phyloP scores from a whole-genome alignment of 2,888 invertebrate species.

The Volucella inflata region DNA sequence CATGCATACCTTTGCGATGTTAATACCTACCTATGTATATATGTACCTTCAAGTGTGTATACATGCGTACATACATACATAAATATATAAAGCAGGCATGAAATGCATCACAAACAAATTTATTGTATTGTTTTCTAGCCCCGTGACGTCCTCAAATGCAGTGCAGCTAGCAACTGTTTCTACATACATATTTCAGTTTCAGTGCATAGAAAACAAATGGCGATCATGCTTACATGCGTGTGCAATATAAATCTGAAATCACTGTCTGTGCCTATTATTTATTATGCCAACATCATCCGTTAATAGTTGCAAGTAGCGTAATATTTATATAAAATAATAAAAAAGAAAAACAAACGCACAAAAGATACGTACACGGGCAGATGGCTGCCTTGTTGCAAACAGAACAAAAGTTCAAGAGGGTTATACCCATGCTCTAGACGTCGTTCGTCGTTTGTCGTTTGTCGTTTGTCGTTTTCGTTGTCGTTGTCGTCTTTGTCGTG shows the following conservation, averaged over 20 bases:
- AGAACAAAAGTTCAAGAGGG: constrained; percentile 71
- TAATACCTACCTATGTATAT: too few relatives aligned
- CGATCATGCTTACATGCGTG: constrained; percentile 68
- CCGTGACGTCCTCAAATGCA: constrained; percentile 53
- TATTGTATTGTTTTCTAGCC: constrained; percentile 56
- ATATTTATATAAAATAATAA: constrained; percentile 63
- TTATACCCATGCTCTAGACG: constrained; percentile 46
- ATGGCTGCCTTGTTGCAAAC: constrained; percentile 61
- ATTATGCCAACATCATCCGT: constrained; percentile 73
- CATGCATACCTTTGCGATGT: too few relatives aligned
- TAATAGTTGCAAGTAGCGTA: constrained; percentile 71
- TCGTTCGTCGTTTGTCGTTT: background rate
- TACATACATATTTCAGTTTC: constrained; percentile 18
- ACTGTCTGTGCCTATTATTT: constrained; percentile 58
- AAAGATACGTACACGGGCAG: constrained; percentile 60
- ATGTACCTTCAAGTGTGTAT: too few relatives aligned
- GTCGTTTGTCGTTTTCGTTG: constrained; percentile 4
- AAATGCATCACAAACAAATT: constrained; percentile 61
- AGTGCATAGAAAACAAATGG: constrained; percentile 66
- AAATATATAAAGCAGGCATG: background rate
- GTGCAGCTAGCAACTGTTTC: constrained; percentile 19
- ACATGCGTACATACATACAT: background rate
- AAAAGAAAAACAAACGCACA: constrained; percentile 55
- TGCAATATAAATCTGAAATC: constrained; percentile 59
- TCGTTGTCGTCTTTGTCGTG: constrained; percentile 33